Evolutionary conservation across 2,113 vertebrate species (phyloP).

Genomic region (Strix uralensis): DNA sequence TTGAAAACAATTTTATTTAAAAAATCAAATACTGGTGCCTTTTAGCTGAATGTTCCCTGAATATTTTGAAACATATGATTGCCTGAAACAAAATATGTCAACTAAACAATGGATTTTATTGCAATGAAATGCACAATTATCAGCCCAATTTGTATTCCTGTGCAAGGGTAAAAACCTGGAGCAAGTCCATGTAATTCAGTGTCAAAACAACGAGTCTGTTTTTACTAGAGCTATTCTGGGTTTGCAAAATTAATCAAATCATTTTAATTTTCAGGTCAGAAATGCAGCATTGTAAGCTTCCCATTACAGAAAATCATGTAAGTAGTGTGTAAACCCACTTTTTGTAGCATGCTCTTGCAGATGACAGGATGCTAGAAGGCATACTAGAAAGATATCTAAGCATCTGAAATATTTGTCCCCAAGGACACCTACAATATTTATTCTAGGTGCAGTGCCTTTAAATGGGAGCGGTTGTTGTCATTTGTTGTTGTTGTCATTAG

Average conservation of each 20-base stretch:
- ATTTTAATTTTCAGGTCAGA: neutral
- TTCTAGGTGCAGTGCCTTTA: slow-evolving; percentile 61
- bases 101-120: neutral
- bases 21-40: neutral
- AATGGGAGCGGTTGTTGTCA: neutral
- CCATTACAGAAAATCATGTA: neutral
- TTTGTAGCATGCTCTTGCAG: neutral
- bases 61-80: neutral
- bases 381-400: neutral
- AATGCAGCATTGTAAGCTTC: neutral
- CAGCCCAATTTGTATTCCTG: neutral
- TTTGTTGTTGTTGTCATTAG: slow-evolving; percentile 55
- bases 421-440: slow-evolving; percentile 58
- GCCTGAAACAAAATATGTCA: neutral
- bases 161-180: neutral
- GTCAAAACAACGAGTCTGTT: neutral
- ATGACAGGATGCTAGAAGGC: neutral
- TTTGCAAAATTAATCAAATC: neutral
- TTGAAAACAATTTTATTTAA: slow-evolving; percentile 35
- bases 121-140: neutral
- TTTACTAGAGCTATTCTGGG: neutral
- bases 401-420: slow-evolving; percentile 25
- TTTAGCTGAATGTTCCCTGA: neutral
- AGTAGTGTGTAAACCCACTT: neutral
- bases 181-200: neutral